A percentile compares a stretch with the other conserved stretches of the same genome.
These are phyloP conservation scores for Hypolimnas misippus DNA, from an alignment of 2,888 invertebrate genomes.

Conservation along the genomic window DNA sequence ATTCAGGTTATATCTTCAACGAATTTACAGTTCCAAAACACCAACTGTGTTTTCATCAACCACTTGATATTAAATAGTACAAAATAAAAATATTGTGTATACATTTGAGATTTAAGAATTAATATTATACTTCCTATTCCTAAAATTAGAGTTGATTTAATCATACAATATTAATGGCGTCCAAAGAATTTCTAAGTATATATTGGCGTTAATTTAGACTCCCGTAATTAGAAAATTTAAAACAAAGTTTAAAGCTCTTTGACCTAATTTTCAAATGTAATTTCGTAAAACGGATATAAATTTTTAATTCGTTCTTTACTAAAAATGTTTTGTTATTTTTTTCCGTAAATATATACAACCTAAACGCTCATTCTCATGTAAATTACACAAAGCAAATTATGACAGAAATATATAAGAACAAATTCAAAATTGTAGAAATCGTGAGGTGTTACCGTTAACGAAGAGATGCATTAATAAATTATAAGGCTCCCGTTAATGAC, in stretches of 20 bases:
- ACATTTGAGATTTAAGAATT: too few relatives aligned
- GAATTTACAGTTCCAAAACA: too few relatives aligned
- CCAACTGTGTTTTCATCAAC: too few relatives aligned
- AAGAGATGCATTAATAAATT: background rate
- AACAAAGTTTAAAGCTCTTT: conserved; percentile 29
- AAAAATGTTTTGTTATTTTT: background rate
- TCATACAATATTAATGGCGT: conserved; percentile 14
- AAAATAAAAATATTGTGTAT: too few relatives aligned
- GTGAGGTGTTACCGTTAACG: background rate
- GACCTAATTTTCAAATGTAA: conserved; percentile 21
- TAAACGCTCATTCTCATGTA: background rate
- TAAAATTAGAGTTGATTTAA: background rate
- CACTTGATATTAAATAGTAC: too few relatives aligned
- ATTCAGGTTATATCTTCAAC: too few relatives aligned
- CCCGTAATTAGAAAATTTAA: conserved; percentile 31
- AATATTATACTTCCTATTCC: background rate
- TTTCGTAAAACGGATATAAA: conserved; percentile 21
- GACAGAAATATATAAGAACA: background rate
- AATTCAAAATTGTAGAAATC: background rate
- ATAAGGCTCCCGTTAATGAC: background rate
- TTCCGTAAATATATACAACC: background rate
- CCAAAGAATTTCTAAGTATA: conserved; percentile 27
- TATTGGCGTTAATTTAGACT: conserved; percentile 27
- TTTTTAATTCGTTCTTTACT: conserved; percentile 10
- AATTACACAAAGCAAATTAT: background rate